Percentiles rank a stretch among this genome's conserved stretches.
Evolutionary conservation across 2,797 vertebrate genomes (phyloP).

Genomic region (Bucorvus abyssinicus): DNA sequence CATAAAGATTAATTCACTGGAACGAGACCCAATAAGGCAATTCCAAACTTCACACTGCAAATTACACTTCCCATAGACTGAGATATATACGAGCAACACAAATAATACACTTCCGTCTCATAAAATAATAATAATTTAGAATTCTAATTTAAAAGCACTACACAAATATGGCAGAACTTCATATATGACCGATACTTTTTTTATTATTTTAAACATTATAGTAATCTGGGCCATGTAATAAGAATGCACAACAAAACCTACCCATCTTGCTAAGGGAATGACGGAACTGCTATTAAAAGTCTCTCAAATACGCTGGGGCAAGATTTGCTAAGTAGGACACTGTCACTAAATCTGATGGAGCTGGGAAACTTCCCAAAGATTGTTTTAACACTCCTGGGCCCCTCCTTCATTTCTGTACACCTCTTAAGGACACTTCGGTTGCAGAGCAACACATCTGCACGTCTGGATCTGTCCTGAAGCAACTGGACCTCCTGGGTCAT

Average conservation of each 20-base stretch:
- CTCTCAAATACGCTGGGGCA: constrained; percentile 15
- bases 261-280: constrained; percentile 5
- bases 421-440: background rate
- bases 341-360: constrained; percentile 17
- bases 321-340: constrained; percentile 45
- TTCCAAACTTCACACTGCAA: constrained; percentile 19
- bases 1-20: background rate
- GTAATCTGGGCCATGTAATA: constrained; percentile 22
- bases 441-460: background rate
- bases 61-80: background rate
- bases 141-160: background rate
- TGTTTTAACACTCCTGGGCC: background rate
- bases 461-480: background rate
- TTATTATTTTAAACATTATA: background rate
- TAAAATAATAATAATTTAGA: background rate
- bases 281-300: constrained; percentile 41
- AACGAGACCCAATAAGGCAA: constrained; percentile 1
- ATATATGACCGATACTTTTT: background rate
- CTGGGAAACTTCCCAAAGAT: constrained; percentile 42
- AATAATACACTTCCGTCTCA: background rate
- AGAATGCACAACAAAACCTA: background rate
- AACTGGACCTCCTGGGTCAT: background rate
- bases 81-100: background rate
- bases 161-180: background rate
- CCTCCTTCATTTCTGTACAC: background rate